These are phyloP conservation scores for Paracyprichromis sp. DNA, from an alignment of 2,113 vertebrate species.

Conservation along the genomic window DNA sequence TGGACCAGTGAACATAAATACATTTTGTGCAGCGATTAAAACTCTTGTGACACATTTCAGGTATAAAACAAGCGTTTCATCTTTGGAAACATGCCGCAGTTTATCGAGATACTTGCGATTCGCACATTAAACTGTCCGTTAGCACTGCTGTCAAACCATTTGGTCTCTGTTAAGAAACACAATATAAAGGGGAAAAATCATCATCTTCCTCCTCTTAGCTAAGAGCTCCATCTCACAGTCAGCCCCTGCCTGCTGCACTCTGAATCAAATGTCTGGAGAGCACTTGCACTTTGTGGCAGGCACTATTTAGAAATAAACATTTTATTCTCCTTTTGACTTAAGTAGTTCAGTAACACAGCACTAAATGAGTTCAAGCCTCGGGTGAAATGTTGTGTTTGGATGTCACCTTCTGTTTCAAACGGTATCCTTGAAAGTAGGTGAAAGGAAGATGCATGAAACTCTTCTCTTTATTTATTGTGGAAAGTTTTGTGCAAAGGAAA, in stretches of 20 bases:
- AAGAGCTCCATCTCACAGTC: neutral
- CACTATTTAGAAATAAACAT: neutral
- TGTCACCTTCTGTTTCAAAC: neutral
- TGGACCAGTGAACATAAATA: neutral
- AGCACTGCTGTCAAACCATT: neutral
- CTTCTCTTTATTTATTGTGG: neutral
- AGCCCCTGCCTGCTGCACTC: neutral
- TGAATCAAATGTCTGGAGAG: neutral
- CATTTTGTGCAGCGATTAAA: neutral
- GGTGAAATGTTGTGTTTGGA: neutral
- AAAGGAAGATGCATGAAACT: neutral
- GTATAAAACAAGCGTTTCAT: neutral
- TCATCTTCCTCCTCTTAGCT: neutral
- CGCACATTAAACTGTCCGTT: neutral
- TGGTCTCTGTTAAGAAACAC: neutral
- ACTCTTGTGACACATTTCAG: neutral
- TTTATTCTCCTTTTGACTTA: neutral
- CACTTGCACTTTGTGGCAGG: neutral
- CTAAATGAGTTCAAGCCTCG: neutral
- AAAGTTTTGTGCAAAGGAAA: neutral
- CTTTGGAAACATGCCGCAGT: fast-evolving
- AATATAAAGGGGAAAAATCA: neutral
- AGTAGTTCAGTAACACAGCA: neutral
- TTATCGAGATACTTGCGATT: fast-evolving
- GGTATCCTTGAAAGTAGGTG: neutral